These are phyloP conservation scores for Motacilla tschutschensis DNA, from an alignment of 2,113 vertebrate species.

Conservation along the genomic window DNA sequence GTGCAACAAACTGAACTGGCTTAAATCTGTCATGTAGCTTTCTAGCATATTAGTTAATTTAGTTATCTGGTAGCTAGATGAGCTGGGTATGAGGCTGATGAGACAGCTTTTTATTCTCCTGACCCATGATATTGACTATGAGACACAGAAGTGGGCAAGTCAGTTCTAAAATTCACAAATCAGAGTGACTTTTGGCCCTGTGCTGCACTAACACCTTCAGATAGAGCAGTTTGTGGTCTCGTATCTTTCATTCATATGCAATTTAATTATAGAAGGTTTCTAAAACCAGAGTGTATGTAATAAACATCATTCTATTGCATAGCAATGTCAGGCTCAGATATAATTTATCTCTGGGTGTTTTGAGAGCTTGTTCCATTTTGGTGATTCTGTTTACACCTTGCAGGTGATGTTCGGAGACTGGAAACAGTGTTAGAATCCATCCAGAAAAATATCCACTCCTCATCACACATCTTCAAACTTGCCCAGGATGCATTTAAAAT, in stretches of 20 bases:
- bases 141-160: background rate
- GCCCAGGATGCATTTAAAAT: constrained; percentile 88
- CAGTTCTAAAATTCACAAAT: background rate
- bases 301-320: background rate
- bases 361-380: background rate
- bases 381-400: constrained; percentile 2
- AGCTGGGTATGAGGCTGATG: background rate
- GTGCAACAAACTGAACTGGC: background rate
- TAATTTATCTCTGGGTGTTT: background rate
- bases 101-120: background rate
- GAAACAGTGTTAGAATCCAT: constrained; percentile 91
- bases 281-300: background rate
- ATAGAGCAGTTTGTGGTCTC: background rate
- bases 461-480: constrained; percentile 93
- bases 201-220: background rate
- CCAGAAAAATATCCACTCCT: constrained; percentile 90
- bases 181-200: background rate
- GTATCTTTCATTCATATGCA: background rate
- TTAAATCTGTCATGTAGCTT: background rate
- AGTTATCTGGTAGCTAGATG: background rate
- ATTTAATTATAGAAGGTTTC: background rate
- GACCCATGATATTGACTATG: background rate
- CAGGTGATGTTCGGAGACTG: constrained; percentile 92
- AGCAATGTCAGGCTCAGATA: background rate
- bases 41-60: background rate